Evolutionary conservation across 2,797 vertebrate genomes (phyloP).

Genomic region (Sebastes diploproa): DNA sequence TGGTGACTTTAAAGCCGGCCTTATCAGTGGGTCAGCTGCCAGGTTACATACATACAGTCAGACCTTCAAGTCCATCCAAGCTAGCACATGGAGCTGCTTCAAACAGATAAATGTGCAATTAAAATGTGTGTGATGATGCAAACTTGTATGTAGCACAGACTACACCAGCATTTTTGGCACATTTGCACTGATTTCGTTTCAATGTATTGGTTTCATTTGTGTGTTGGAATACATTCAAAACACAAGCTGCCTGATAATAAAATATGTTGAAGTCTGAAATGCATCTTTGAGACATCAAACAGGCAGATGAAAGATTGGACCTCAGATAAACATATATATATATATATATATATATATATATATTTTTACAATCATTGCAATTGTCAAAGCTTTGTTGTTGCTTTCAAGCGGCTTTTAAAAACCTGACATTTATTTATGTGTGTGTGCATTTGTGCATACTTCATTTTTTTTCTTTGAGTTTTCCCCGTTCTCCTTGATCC

Average conservation of each 20-base stretch:
- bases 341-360: neutral
- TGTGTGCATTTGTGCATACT: neutral
- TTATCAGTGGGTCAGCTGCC: constrained; percentile 46
- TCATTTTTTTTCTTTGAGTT: neutral
- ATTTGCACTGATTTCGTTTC: too few relatives aligned
- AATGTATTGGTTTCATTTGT: neutral
- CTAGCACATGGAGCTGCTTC: neutral
- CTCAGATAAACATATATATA: neutral
- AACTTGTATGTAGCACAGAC: too few relatives aligned
- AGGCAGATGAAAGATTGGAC: neutral
- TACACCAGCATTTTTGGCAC: too few relatives aligned
- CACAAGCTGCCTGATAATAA: neutral
- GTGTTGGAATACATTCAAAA: neutral
- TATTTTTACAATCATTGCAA: neutral
- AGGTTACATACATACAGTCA: constrained; percentile 16
- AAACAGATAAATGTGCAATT: neutral
- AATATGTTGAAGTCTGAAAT: neutral
- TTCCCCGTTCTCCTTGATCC: neutral
- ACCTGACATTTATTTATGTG: neutral
- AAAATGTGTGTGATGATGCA: neutral
- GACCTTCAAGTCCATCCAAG: neutral
- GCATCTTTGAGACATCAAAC: constrained; percentile 5
- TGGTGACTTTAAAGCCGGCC: constrained; percentile 30
- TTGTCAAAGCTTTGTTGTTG: constrained; percentile 12
- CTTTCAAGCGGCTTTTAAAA: neutral